Base-by-base conservation (phyloP, 1,140 invertebrate genomes). In the Drosophila pruinosa region DNA sequence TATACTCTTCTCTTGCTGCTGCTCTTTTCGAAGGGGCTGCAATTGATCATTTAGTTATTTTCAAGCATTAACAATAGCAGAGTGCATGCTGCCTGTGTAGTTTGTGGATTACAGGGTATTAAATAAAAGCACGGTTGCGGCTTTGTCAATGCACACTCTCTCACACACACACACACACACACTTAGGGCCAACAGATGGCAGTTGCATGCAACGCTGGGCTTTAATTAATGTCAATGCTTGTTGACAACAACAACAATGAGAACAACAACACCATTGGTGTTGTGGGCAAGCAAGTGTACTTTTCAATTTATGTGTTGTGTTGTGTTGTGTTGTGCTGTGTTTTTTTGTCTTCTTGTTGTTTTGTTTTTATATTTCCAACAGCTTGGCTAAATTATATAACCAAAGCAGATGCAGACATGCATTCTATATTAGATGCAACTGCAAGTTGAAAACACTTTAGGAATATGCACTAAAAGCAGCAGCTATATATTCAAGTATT, bases 191-290 rank as follows among this genome's bases (percentile, higher is more conserved):
- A 36, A 53, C 17, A 63, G 41, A 24, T 50, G 57, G 45, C 62
- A 63, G 74, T 73, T 41, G 75, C 75, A 85, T 85, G 80, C 80
- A 79, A 79, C 80, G 68, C 39, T 85, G 80, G 59, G 63, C 76
- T 85, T 85, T 85, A 85, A 85, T 85, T 85, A 85, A 85, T 85
- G 80, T 79, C 80, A 85, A 83, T 85, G 80, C 80, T 85, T 83
- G 80, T 83, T 79, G 80, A 83, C 75, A 85, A 76, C 72, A 79
- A 58, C 50, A 63, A 28, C 10, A 64, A 45, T 14, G n/a, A 34
- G 24, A 41, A 50, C 52, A 63, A 15, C 31, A 57, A 24, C 19
- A 70, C 12, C 34, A 50, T 41, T 58, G 24, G n/a, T 17, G 39
- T 45, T 57, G 54, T 57, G 15, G 10, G 2, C 15, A 15, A 8